Percentiles rank a stretch among this genome's conserved stretches.
phyloP scores from a whole-genome alignment of 1,140 invertebrate genomes.

The Drosophila nikananu region DNA sequence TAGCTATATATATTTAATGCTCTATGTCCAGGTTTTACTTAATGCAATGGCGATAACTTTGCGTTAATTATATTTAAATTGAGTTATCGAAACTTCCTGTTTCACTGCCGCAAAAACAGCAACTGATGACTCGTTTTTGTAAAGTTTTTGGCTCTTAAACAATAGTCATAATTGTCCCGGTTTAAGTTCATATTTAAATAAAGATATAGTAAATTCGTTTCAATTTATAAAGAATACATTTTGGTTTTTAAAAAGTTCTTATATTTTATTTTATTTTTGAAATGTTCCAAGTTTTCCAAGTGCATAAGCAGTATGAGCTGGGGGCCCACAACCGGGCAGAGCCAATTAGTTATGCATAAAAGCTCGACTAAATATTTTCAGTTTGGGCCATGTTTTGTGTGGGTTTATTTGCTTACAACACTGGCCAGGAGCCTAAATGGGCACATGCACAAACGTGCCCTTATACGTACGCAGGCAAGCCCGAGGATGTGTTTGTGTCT shows the following conservation, averaged over 20 bases:
- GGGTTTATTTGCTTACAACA: slow-evolving; percentile 50
- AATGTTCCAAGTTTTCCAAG: neutral
- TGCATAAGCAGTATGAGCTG: slow-evolving; percentile 26
- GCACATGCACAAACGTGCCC: slow-evolving; percentile 3
- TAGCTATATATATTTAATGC: too few relatives aligned
- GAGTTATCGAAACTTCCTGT: too few relatives aligned
- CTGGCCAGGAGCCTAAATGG: slow-evolving; percentile 31
- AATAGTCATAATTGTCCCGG: neutral
- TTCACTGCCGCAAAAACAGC: too few relatives aligned
- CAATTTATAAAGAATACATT: neutral
- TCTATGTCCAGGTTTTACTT: too few relatives aligned
- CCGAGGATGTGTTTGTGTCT: slow-evolving; percentile 5
- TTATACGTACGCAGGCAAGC: neutral
- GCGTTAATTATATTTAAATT: too few relatives aligned
- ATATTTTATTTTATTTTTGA: neutral
- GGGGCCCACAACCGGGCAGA: slow-evolving; percentile 26
- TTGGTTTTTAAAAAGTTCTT: too few relatives aligned
- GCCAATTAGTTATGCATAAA: slow-evolving; percentile 82
- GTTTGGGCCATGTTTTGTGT: slow-evolving; percentile 55
- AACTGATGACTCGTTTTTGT: neutral
- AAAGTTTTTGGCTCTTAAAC: neutral
- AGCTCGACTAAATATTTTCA: slow-evolving; percentile 69
- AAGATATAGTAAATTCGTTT: neutral
- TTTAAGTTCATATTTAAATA: neutral
- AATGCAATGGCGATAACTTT: too few relatives aligned